Base-by-base conservation (phyloP, 1,140 invertebrate genomes). In the Brevipalpus yothersi region DNA sequence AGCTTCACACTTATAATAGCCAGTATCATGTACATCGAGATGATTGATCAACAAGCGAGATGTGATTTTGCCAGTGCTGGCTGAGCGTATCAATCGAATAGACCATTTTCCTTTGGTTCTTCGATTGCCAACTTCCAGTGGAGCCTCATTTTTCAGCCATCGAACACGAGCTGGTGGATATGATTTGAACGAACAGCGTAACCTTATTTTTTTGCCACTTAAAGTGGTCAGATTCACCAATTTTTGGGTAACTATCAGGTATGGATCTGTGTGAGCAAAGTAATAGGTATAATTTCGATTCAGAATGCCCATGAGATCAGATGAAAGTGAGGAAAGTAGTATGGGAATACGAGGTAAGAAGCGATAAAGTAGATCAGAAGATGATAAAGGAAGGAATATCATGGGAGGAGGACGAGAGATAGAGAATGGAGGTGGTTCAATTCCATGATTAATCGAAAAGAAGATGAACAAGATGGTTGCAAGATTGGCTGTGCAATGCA, bases 61-160 rank as follows among this genome's bases (percentile, higher is more conserved):
- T 0, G 69, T 72, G 0, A 60, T 19, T 43, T 39, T 17, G 1
- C 57, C 60, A 19, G 47, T 17, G 31, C 31, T 31, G 1, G 51
- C 59, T 4, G 43, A 53, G 13, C n/a, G 51, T 58, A 64, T 66
- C 8, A 71, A 74, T 58, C 70, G 73, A 23, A 76, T 71, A 19
- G 71, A 73, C 19, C 79, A 69, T 23, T 78, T 70, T 0, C 73
- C 70, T 21, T 72, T 70, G 58, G 74, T 71, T 31, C 31, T 31
- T 31, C 31, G 31, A 31, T 31, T 31, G 2, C 31, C 31, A 53
- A 75, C 70, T 21, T 70, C 67, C 2, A 83, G 66, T 0, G 75
- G 78, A 2, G 75, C 76, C 63, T 77, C 75, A 66, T 83, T 80
- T 67, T 80, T 80, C 63, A 73, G 78, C 82, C 83, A 86, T 19